Conservation (phyloP, 2,888 invertebrate genomes). For the Tachina grossa region DNA sequence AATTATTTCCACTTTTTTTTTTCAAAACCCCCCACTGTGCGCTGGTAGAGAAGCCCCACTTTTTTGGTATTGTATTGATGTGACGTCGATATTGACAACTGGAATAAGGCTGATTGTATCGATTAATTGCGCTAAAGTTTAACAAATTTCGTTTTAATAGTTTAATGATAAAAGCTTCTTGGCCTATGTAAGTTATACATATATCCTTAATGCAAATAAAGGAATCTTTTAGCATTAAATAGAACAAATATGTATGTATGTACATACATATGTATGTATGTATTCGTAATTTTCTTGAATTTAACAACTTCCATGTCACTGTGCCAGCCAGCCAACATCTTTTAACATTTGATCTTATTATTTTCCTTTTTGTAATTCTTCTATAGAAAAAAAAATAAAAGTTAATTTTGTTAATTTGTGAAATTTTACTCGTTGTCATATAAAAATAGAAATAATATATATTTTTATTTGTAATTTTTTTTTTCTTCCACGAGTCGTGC, state of each 20-base stretch:
- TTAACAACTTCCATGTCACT: slow-evolving; percentile 25
- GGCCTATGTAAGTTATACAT: background rate
- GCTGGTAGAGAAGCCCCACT: too few species aligned
- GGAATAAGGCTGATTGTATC: too few species aligned
- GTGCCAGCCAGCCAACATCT: slow-evolving; percentile 15
- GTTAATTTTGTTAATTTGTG: slow-evolving; percentile 77
- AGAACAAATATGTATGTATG: background rate
- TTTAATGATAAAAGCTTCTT: too few species aligned
- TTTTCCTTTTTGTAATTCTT: slow-evolving; percentile 33
- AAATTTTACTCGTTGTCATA: slow-evolving; percentile 64
- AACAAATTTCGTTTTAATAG: too few species aligned
- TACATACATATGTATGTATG: background rate
- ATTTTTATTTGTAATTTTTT: slow-evolving; percentile 6
- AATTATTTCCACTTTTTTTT: too few species aligned
- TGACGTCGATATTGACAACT: too few species aligned
- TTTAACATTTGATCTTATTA: slow-evolving; percentile 39
- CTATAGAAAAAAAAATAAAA: slow-evolving; percentile 53
- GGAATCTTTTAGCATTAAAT: background rate
- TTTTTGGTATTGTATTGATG: too few species aligned
- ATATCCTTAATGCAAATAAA: background rate
- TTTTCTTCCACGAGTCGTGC: slow-evolving; percentile 58
- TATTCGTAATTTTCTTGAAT: background rate
- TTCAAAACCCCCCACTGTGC: too few species aligned
- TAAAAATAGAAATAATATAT: slow-evolving; percentile 20
- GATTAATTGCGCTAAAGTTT: too few species aligned